Conservation (phyloP, 1,140 invertebrate species). For the Telenomus remus region DNA sequence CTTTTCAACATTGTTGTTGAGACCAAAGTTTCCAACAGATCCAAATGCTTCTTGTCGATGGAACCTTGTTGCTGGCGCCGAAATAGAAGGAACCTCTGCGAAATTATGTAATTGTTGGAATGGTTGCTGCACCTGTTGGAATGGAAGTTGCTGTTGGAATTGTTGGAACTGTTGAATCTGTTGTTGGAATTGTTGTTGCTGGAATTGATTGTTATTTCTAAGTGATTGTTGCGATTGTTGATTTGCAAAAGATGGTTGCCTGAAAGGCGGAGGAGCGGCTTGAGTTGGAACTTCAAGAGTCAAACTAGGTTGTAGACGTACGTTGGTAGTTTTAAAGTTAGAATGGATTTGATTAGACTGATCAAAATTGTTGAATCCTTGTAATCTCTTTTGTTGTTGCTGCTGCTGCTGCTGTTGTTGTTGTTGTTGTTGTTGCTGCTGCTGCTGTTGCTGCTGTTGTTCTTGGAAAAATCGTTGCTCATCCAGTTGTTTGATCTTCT, state of each 20-base stretch:
- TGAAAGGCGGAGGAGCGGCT: slow-evolving; percentile 58
- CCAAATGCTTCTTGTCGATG: slow-evolving; percentile 73
- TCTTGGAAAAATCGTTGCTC: slow-evolving; percentile 65
- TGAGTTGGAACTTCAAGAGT: slow-evolving; percentile 68
- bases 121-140: slow-evolving; percentile 66
- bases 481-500: slow-evolving; percentile 65
- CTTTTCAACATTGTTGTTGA: slow-evolving; percentile 75
- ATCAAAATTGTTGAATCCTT: slow-evolving; percentile 60
- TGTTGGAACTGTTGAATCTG: slow-evolving; percentile 56
- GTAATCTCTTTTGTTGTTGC: slow-evolving; percentile 45
- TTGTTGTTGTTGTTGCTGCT: slow-evolving; percentile 65
- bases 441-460: slow-evolving; percentile 60
- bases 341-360: slow-evolving; percentile 64
- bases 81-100: slow-evolving; percentile 71
- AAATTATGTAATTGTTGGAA: slow-evolving; percentile 67
- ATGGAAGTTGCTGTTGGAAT: slow-evolving; percentile 64
- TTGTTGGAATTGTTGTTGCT: slow-evolving; percentile 64
- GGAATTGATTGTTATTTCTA: slow-evolving; percentile 64
- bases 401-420: slow-evolving; percentile 62
- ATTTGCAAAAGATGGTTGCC: slow-evolving; percentile 34
- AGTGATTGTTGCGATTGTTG: slow-evolving; percentile 15
- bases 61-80: slow-evolving; percentile 72
- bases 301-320: slow-evolving; percentile 72
- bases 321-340: slow-evolving; percentile 54
- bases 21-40: slow-evolving; percentile 77